Conservation (phyloP, 2,113 vertebrate genomes). For the Sialia sialis region DNA sequence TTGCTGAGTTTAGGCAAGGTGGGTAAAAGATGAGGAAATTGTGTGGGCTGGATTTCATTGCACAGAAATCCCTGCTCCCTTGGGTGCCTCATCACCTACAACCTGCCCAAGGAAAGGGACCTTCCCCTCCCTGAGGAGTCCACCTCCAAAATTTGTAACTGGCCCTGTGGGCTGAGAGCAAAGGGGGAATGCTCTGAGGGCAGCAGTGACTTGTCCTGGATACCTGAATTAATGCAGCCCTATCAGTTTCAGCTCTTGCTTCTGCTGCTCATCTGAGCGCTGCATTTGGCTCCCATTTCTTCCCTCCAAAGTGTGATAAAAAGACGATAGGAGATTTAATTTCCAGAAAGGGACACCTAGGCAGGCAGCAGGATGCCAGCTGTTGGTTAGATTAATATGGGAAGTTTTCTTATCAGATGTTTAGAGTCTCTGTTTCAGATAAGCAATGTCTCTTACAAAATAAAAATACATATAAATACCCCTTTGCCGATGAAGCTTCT, state of each 20-base stretch:
- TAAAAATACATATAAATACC: neutral
- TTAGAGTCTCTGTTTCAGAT: neutral
- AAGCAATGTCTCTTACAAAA: slow-evolving; percentile 21
- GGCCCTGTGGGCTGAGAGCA: neutral
- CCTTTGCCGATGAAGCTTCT: neutral
- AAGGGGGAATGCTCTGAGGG: neutral
- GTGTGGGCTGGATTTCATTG: neutral
- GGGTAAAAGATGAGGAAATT: neutral
- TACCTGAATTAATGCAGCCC: neutral
- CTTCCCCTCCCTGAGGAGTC: neutral
- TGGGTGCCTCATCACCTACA: neutral
- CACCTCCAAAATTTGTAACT: neutral
- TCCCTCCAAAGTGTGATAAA: neutral
- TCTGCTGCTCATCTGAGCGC: neutral
- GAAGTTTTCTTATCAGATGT: slow-evolving; percentile 27
- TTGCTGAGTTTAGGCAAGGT: neutral
- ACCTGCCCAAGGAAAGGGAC: neutral
- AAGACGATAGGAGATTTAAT: slow-evolving; percentile 7
- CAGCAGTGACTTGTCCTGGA: neutral
- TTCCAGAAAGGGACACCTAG: slow-evolving; percentile 10
- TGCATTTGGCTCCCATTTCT: neutral
- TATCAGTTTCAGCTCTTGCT: neutral
- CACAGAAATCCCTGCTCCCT: neutral
- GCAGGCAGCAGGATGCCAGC: neutral
- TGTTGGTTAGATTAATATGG: slow-evolving; percentile 14